Evolutionary conservation across 2,797 vertebrate species (phyloP).

Genomic region (Rhadinocentrus ornatus): DNA sequence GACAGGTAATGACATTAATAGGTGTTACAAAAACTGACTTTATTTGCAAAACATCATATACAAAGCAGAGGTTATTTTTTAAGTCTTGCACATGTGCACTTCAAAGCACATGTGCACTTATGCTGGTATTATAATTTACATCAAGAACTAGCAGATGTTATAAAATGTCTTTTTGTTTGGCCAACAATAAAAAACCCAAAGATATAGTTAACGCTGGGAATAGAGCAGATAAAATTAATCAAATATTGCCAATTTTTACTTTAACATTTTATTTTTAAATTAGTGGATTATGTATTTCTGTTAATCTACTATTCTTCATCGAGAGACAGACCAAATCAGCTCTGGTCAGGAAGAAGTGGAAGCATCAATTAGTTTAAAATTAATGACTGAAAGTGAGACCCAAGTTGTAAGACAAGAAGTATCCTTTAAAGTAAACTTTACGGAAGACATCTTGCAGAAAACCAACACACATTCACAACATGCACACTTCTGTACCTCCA

Average conservation of each 20-base stretch:
- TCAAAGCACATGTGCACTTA: background rate
- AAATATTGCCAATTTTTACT: background rate
- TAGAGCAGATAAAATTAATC: background rate
- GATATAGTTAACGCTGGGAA: conserved; percentile 3
- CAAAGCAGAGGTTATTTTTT: background rate
- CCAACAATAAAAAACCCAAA: background rate
- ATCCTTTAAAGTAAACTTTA: conserved; percentile 41
- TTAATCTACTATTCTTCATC: background rate
- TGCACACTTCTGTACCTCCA: conserved; percentile 38
- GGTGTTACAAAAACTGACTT: background rate
- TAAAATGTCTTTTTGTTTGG: background rate
- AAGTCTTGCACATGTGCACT: background rate
- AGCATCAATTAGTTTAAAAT: background rate
- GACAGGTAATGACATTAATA: background rate
- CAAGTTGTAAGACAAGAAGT: conserved; percentile 30
- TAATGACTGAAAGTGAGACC: conserved; percentile 3
- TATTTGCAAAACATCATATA: background rate
- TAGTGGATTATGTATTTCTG: background rate
- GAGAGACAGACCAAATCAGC: background rate
- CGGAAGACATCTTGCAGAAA: conserved; percentile 49
- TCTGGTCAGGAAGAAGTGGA: background rate
- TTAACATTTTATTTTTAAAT: background rate
- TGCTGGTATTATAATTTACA: no score
- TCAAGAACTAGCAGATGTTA: background rate
- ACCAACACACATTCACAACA: conserved; percentile 33